A percentile compares a stretch with the other conserved stretches of the same genome.
These are phyloP conservation scores for Margarornis squamiger DNA, from an alignment of 2,797 vertebrate species.

Conservation along the genomic window DNA sequence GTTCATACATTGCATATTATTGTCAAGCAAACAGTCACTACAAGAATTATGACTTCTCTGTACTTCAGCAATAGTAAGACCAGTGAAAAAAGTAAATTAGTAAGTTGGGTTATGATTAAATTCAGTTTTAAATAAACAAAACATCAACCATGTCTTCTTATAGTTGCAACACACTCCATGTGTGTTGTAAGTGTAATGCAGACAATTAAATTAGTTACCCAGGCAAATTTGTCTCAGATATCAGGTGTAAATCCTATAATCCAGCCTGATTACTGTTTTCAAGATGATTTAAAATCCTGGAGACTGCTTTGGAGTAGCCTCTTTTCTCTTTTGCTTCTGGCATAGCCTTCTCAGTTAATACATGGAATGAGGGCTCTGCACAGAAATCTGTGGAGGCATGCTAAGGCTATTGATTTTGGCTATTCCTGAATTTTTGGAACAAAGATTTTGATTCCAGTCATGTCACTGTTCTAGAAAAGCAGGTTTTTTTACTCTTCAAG, in stretches of 20 bases:
- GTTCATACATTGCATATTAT: not conserved
- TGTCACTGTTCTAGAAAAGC: conserved; percentile 3
- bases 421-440: not conserved
- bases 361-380: not conserved
- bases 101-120: not conserved
- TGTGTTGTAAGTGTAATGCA: not conserved
- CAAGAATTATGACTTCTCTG: not conserved
- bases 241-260: not conserved
- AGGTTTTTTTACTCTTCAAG: not conserved
- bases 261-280: not conserved
- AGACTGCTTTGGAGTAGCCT: not conserved
- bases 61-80: not conserved
- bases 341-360: not conserved
- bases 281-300: not conserved
- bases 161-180: not conserved
- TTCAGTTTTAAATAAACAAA: not conserved
- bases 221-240: not conserved
- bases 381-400: not conserved
- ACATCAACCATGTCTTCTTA: not conserved
- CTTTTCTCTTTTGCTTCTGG: not conserved
- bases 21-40: not conserved
- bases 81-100: not conserved
- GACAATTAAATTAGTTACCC: not conserved
- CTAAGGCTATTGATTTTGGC: conserved; percentile 29
- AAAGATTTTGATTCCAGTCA: conserved; percentile 32